Percentiles rank a stretch among this genome's conserved stretches.
phyloP scores from a whole-genome alignment of 2,113 vertebrate species.

The Phodopus roborovskii region DNA sequence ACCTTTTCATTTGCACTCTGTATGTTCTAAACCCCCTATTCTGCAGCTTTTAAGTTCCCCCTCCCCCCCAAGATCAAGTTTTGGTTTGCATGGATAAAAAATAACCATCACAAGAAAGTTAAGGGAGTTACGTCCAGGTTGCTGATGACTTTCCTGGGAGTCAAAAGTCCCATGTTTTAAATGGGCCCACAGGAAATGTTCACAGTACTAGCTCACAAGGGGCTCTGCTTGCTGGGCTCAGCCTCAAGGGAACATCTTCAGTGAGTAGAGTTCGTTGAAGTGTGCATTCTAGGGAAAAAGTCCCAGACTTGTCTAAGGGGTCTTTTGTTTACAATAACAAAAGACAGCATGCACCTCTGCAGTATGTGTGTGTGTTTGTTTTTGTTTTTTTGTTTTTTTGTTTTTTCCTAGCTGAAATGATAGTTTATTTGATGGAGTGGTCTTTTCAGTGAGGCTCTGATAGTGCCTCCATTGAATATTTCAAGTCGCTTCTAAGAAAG shows the following conservation, averaged over 20 bases:
- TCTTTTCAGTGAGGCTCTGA: background rate
- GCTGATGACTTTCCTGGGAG: slow-evolving; percentile 10
- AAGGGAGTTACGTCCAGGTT: slow-evolving; percentile 1
- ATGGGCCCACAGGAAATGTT: background rate
- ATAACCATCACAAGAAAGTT: slow-evolving; percentile 1
- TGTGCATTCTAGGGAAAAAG: background rate
- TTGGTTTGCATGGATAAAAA: background rate
- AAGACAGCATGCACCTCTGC: background rate
- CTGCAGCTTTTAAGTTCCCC: background rate
- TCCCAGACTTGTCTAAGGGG: background rate
- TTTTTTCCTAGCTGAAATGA: background rate
- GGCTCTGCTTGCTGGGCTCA: background rate
- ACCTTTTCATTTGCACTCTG: background rate
- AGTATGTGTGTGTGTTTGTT: too few species aligned
- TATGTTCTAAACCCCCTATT: slow-evolving; percentile 8
- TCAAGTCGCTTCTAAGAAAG: slow-evolving; percentile 4
- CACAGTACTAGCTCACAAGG: background rate
- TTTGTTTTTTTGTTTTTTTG: too few species aligned
- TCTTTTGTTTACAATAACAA: background rate
- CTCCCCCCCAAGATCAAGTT: background rate
- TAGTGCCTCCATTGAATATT: background rate
- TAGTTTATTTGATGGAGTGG: background rate
- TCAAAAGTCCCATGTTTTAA: background rate
- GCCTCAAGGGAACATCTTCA: background rate
- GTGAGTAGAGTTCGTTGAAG: background rate